phyloP scores from a whole-genome alignment of 1,140 invertebrate genomes.

The Holotrichia oblita region DNA sequence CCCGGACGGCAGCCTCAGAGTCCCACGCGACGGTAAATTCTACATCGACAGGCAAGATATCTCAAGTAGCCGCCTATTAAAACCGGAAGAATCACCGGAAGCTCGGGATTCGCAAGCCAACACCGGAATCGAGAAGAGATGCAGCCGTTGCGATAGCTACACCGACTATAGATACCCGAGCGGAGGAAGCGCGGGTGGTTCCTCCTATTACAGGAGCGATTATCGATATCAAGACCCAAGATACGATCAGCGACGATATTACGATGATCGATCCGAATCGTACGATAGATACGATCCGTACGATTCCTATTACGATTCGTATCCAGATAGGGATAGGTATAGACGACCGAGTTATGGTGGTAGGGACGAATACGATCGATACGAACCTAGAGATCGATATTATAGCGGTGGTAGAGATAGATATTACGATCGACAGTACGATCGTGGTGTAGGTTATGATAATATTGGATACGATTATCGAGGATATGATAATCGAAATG shows the following conservation, averaged over 20 bases:
- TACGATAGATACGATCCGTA: neutral
- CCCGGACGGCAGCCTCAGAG: neutral
- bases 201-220: neutral
- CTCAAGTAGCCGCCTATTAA: neutral
- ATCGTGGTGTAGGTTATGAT: conserved; percentile 34
- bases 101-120: neutral
- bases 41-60: conserved; percentile 18
- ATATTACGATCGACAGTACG: conserved; percentile 31
- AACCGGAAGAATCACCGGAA: conserved; percentile 37
- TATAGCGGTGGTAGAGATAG: neutral
- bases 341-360: neutral
- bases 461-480: conserved; percentile 31
- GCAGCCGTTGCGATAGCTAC: conserved; percentile 16
- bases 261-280: conserved; percentile 37
- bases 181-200: neutral
- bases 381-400: conserved; percentile 37
- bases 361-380: conserved; percentile 31
- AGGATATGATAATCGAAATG: conserved; percentile 22
- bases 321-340: neutral
- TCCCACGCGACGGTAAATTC: conserved; percentile 11
- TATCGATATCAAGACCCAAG: conserved; percentile 21
- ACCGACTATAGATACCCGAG: neutral
- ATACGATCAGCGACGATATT: neutral
- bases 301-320: neutral
- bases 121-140: conserved; percentile 9